phyloP scores from a whole-genome alignment of 2,113 vertebrate genomes.

The Sorex araneus region DNA sequence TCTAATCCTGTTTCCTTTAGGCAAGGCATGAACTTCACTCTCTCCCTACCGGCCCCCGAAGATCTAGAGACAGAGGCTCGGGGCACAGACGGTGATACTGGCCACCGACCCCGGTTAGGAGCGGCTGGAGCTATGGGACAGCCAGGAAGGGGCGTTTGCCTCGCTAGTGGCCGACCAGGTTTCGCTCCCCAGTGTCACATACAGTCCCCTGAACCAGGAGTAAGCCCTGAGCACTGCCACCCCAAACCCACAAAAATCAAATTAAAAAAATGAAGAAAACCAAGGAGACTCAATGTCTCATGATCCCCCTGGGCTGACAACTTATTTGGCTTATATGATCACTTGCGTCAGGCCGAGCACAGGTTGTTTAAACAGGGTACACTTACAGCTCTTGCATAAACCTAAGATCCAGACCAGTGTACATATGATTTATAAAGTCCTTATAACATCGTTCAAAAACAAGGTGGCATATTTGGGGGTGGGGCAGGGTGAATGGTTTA shows the following conservation, averaged over 20 bases:
- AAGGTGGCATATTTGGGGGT: neutral
- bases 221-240: no score
- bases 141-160: no score
- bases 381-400: neutral
- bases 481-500: no score
- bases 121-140: no score
- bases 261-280: neutral
- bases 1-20: neutral
- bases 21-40: neutral
- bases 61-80: neutral
- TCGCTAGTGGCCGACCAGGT: no score
- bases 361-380: neutral
- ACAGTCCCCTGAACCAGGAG: no score
- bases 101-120: neutral
- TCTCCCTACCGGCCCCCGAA: slow-evolving; percentile 4
- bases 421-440: neutral
- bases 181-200: no score
- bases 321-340: slow-evolving; percentile 32
- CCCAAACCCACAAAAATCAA: no score
- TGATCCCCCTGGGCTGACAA: neutral
- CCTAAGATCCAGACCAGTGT: neutral
- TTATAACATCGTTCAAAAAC: neutral
- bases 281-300: slow-evolving; percentile 6
- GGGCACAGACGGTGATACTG: neutral
- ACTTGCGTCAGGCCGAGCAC: neutral